Evolutionary conservation across 2,113 vertebrate species (phyloP).

Genomic region (Dinomys branickii): DNA sequence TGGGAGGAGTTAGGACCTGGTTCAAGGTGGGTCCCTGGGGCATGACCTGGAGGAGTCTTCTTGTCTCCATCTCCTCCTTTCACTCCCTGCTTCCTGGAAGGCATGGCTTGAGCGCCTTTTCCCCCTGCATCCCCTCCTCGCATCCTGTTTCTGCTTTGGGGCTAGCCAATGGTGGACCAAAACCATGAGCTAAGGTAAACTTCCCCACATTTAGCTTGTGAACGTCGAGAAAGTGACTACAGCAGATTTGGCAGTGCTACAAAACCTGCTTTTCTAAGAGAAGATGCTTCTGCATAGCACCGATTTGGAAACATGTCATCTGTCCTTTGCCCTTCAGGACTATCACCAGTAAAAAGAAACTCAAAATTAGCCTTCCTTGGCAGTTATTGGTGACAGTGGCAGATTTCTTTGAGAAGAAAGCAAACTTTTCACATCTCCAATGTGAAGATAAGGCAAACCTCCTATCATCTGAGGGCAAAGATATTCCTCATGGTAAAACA

Average conservation of each 20-base stretch:
- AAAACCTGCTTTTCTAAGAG: constrained; percentile 31
- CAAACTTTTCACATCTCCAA: constrained; percentile 36
- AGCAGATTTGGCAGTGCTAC: not conserved
- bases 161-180: not conserved
- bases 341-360: not conserved
- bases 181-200: not conserved
- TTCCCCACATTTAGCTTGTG: not conserved
- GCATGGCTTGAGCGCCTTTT: not conserved
- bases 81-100: not conserved
- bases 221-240: not conserved
- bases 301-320: not conserved
- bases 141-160: not conserved
- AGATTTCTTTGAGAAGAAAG: constrained; percentile 27
- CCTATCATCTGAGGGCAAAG: not conserved
- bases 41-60: not conserved
- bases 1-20: not conserved
- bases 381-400: not conserved
- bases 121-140: not conserved
- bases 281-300: constrained; percentile 25
- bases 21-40: not conserved
- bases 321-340: not conserved
- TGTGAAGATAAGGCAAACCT: not conserved
- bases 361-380: not conserved
- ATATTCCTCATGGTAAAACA: not conserved
- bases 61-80: not conserved